Conservation (phyloP, 1,140 invertebrate species). For the Drosophila nikananu region DNA sequence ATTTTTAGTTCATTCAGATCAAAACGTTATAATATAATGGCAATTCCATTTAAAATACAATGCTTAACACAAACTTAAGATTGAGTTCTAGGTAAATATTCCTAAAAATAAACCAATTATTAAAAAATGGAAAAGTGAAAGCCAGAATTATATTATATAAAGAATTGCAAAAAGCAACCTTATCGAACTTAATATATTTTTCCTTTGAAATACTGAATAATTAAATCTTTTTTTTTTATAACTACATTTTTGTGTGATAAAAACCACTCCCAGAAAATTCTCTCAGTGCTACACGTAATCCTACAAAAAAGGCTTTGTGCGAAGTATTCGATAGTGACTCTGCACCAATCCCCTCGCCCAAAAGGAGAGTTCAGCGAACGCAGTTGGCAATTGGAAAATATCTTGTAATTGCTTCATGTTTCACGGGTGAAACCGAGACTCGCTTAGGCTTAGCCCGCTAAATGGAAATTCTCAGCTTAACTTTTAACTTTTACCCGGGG, state of each 20-base stretch:
- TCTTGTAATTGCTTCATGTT: conserved; percentile 49
- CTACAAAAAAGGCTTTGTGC: conserved; percentile 42
- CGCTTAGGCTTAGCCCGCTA: conserved; percentile 21
- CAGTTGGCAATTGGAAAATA: conserved; percentile 50
- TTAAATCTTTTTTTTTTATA: too few species aligned
- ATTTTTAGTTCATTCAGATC: not conserved
- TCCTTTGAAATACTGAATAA: not conserved
- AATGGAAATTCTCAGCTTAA: conserved; percentile 66
- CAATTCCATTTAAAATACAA: not conserved
- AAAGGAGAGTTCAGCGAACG: conserved; percentile 49
- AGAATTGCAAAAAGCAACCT: not conserved
- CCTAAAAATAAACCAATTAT: not conserved
- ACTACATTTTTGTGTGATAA: not conserved
- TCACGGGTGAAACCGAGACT: conserved; percentile 42
- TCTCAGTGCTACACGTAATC: conserved; percentile 23
- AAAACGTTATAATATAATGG: not conserved
- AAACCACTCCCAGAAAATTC: not conserved
- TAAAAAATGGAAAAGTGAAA: not conserved
- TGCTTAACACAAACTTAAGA: not conserved
- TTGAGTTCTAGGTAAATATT: not conserved
- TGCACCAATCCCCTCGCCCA: conserved; percentile 5
- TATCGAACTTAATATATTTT: not conserved
- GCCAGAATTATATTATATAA: too few species aligned
- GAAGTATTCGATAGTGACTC: conserved; percentile 32
- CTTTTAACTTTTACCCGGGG: conserved; percentile 71